These are phyloP conservation scores for Lycopodina hypogea DNA, from an alignment of 37 sponge, comb jelly and placozoan genomes.

Conservation along the genomic window DNA sequence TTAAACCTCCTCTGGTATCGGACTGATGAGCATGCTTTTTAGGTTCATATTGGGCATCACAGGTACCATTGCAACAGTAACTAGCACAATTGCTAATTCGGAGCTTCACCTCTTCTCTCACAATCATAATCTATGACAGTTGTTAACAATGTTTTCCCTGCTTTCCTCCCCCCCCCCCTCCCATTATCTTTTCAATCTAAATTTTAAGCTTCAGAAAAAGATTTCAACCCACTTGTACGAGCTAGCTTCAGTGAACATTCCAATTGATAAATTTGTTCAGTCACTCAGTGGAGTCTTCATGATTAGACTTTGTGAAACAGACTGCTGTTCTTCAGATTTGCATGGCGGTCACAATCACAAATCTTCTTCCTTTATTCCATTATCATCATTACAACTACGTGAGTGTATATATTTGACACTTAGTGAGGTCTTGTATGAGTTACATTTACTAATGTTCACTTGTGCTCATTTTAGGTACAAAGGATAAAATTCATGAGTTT, in stretches of 20 bases:
- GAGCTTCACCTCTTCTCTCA: background rate
- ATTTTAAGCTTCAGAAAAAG: background rate
- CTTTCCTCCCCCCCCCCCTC: too few species aligned
- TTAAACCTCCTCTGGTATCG: too few species aligned
- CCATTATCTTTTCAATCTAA: too few species aligned
- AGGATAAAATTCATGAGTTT: constrained; percentile 21
- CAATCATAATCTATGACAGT: background rate
- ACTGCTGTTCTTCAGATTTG: background rate
- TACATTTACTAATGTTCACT: background rate
- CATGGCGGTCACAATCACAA: background rate
- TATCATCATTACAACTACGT: constrained; percentile 28
- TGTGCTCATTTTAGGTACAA: constrained; percentile 9
- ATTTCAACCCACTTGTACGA: background rate
- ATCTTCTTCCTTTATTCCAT: constrained; percentile 2
- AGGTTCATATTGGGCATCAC: too few species aligned
- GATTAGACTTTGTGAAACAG: background rate
- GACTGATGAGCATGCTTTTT: too few species aligned
- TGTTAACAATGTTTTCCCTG: too few species aligned
- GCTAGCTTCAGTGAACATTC: background rate
- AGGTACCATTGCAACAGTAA: too few species aligned
- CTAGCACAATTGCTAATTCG: too few species aligned
- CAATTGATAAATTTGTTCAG: background rate
- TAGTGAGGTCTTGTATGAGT: too few species aligned
- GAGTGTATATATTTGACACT: constrained; percentile 1
- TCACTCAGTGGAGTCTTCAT: background rate